A percentile compares a stretch with the other conserved stretches of the same genome.
Evolutionary conservation across 1,140 invertebrate species (phyloP).

Genomic region (Bombus pascuorum): DNA sequence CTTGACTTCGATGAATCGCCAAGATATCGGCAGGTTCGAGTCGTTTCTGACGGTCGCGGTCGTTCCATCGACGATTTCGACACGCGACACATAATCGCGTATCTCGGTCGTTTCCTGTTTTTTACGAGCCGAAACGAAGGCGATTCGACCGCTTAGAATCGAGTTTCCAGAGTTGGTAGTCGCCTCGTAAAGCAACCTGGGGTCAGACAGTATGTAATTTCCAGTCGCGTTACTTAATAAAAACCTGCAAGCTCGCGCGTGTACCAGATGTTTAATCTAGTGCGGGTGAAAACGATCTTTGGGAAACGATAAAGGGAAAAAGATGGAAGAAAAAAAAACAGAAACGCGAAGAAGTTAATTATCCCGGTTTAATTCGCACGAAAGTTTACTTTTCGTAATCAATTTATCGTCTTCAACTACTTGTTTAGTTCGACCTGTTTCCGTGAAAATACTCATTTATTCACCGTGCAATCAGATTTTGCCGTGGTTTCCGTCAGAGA

Average conservation of each 20-base stretch:
- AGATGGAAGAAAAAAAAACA: neutral
- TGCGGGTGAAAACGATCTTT: no score
- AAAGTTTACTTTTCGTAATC: neutral
- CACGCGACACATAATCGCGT: slow-evolving; percentile 56
- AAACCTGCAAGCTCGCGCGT: slow-evolving; percentile 4
- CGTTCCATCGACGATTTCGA: neutral
- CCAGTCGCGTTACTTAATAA: slow-evolving; percentile 28
- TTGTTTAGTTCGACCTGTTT: no score
- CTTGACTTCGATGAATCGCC: neutral
- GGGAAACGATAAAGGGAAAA: neutral
- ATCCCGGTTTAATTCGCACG: neutral
- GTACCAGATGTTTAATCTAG: no score
- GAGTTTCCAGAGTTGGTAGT: slow-evolving; percentile 1
- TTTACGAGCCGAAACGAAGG: slow-evolving; percentile 61
- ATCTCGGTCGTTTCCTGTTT: slow-evolving; percentile 42
- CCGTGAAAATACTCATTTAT: neutral
- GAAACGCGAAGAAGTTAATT: slow-evolving; percentile 8
- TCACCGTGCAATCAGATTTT: no score
- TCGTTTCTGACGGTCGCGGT: neutral
- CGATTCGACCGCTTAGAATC: slow-evolving; percentile 8
- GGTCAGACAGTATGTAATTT: slow-evolving; percentile 25
- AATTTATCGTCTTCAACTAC: neutral
- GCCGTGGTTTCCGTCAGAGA: neutral
- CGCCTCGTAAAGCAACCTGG: neutral
- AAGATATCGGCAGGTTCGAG: neutral